Evolutionary conservation across 1,140 invertebrate genomes (phyloP).

Genomic region (Pissodes strobi): DNA sequence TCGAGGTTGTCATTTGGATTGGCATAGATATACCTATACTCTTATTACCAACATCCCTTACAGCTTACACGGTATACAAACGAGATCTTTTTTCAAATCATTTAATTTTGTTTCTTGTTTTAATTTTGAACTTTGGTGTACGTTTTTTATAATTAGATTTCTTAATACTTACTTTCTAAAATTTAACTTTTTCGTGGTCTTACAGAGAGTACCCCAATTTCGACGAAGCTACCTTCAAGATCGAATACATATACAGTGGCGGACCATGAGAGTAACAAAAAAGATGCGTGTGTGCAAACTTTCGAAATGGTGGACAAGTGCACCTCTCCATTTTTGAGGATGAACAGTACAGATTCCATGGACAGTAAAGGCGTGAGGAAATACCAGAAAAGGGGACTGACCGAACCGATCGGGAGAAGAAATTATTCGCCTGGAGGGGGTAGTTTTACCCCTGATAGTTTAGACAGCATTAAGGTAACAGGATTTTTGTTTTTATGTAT

Average conservation of each 20-base stretch:
- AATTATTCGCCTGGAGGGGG: background rate
- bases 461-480: slow-evolving; percentile 33
- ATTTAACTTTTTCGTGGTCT: background rate
- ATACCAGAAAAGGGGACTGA: slow-evolving; percentile 35
- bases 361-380: slow-evolving; percentile 26
- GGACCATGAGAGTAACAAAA: slow-evolving; percentile 37
- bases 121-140: too few relatives aligned
- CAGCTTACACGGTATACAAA: too few relatives aligned
- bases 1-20: too few relatives aligned
- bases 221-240: slow-evolving; percentile 37
- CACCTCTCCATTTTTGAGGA: slow-evolving; percentile 49
- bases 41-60: too few relatives aligned
- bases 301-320: slow-evolving; percentile 58
- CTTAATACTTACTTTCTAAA: too few relatives aligned
- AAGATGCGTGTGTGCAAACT: slow-evolving; percentile 62
- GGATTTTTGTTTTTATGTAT: too few relatives aligned
- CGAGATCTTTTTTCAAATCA: too few relatives aligned
- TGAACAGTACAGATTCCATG: slow-evolving; percentile 27
- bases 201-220: background rate
- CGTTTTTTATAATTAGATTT: too few relatives aligned
- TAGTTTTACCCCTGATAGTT: slow-evolving; percentile 45
- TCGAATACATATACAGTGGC: slow-evolving; percentile 49
- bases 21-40: too few relatives aligned
- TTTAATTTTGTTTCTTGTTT: too few relatives aligned
- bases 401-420: slow-evolving; percentile 29